phyloP scores from a whole-genome alignment of 2,113 vertebrate species.

The Oxyruncus cristatus region DNA sequence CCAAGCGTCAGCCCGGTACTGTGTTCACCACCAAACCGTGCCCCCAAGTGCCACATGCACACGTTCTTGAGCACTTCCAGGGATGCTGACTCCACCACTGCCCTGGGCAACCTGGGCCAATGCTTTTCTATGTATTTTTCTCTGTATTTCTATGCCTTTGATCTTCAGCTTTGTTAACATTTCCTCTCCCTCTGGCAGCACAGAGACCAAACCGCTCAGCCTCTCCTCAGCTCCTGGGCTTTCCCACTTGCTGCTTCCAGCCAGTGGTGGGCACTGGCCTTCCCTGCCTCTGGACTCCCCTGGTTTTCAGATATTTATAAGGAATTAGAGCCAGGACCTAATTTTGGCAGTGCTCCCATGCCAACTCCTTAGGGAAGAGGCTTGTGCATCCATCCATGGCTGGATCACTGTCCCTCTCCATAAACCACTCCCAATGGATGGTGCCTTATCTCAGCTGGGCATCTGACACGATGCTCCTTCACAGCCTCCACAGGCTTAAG shows the following conservation, averaged over 20 bases:
- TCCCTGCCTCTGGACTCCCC: neutral
- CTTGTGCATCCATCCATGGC: rapidly evolving
- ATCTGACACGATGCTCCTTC: neutral
- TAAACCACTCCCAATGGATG: neutral
- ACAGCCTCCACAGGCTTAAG: neutral
- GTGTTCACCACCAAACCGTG: neutral
- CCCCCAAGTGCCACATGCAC: neutral
- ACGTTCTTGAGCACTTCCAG: neutral
- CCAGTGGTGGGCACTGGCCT: neutral
- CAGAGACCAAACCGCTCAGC: rapidly evolving
- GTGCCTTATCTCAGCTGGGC: neutral
- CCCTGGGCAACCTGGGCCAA: neutral
- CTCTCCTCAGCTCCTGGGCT: neutral
- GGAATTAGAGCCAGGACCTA: neutral
- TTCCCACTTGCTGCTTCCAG: neutral
- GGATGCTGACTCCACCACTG: neutral
- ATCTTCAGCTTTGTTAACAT: neutral
- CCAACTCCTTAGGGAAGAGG: neutral
- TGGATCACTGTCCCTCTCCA: neutral
- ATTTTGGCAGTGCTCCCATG: neutral
- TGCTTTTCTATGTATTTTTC: neutral
- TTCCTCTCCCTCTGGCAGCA: neutral
- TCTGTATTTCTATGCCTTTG: neutral
- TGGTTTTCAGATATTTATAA: neutral
- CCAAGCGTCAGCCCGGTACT: neutral